Evolutionary conservation across 2,797 vertebrate species (phyloP).

Genomic region (Epinephelus awoara): DNA sequence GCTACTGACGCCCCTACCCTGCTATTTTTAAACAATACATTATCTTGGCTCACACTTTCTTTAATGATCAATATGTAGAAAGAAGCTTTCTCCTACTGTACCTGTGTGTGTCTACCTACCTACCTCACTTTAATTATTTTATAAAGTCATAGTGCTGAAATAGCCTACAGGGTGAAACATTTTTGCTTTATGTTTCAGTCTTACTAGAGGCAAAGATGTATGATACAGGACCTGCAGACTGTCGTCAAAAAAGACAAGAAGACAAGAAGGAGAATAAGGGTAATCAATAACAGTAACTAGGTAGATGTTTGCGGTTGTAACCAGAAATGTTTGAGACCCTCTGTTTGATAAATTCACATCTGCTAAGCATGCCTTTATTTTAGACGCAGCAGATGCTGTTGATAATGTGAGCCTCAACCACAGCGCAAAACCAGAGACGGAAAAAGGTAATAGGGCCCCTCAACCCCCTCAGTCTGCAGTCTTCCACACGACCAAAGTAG

Average conservation of each 20-base stretch:
- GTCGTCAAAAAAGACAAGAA: background rate
- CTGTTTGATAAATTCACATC: rapidly evolving
- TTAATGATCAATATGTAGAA: background rate
- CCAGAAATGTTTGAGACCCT: background rate
- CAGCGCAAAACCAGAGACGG: background rate
- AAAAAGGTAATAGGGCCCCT: background rate
- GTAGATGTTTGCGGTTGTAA: background rate
- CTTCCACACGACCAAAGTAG: background rate
- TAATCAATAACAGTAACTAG: background rate
- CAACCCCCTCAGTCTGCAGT: background rate
- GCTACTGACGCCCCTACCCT: too few relatives aligned
- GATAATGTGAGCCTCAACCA: slow-evolving; percentile 15
- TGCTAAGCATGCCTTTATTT: rapidly evolving
- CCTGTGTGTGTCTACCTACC: too few relatives aligned
- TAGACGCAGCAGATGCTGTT: slow-evolving; percentile 6
- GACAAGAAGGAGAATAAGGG: background rate
- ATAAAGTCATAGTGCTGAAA: background rate
- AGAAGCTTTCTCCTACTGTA: background rate
- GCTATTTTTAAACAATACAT: too few relatives aligned
- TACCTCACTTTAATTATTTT: background rate
- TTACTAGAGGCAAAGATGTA: background rate
- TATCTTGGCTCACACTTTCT: too few relatives aligned
- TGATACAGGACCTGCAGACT: rapidly evolving
- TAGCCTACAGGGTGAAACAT: too few relatives aligned
- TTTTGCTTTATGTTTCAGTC: slow-evolving; percentile 4